These are phyloP conservation scores for Ylistrum balloti DNA, from an alignment of 1,140 invertebrate species.

Conservation along the genomic window DNA sequence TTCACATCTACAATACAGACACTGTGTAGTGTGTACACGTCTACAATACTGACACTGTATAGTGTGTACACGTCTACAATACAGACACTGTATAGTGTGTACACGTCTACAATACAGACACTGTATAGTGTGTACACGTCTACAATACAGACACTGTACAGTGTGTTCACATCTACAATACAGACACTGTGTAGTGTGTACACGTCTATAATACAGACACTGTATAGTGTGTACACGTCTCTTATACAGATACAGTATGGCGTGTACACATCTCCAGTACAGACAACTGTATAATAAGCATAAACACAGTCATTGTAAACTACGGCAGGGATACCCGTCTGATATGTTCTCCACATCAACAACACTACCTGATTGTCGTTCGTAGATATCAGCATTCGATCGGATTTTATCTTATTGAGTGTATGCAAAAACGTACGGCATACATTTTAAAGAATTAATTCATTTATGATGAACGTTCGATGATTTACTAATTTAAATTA, in stretches of 20 bases:
- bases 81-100: background rate
- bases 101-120: background rate
- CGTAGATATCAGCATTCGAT: too few relatives aligned
- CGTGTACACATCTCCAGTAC: background rate
- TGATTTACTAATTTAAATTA: too few relatives aligned
- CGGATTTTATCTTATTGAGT: too few relatives aligned
- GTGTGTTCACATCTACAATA: background rate
- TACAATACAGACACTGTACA: background rate
- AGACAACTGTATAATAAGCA: background rate
- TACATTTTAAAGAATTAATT: too few relatives aligned
- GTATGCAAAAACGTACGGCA: too few relatives aligned
- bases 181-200: background rate
- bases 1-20: background rate
- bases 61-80: background rate
- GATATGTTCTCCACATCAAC: too few relatives aligned
- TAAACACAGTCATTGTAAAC: too few relatives aligned
- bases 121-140: background rate
- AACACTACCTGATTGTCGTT: too few relatives aligned
- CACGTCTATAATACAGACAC: background rate
- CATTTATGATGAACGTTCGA: too few relatives aligned
- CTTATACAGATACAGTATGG: background rate
- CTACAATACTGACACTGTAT: background rate
- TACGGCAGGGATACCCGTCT: too few relatives aligned
- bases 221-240: background rate
- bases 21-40: slow-evolving; percentile 1